Percentiles rank a stretch among this genome's conserved stretches.
Evolutionary conservation across 2,888 invertebrate genomes (phyloP).

Genomic region (Steromphala cineraria): DNA sequence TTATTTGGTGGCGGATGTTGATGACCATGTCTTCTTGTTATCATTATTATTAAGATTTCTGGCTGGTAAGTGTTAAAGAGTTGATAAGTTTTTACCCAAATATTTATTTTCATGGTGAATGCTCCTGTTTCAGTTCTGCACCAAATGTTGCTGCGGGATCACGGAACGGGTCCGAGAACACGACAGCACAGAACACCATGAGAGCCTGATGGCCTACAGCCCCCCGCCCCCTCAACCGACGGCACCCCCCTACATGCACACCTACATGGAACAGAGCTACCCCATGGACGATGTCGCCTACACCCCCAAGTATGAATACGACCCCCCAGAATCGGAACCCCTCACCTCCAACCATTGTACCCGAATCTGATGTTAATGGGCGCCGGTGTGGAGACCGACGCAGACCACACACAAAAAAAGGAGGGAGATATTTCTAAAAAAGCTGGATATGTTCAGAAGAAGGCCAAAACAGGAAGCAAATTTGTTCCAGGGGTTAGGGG

Average conservation of each 20-base stretch:
- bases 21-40: too few relatives aligned
- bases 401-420: neutral
- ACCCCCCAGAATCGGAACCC: conserved; percentile 41
- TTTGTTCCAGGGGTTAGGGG: neutral
- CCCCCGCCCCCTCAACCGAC: conserved; percentile 57
- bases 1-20: too few relatives aligned
- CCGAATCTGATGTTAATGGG: conserved; percentile 28
- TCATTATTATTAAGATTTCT: too few relatives aligned
- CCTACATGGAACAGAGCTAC: conserved; percentile 51
- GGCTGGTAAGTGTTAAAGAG: too few relatives aligned
- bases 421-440: too few relatives aligned
- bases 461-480: too few relatives aligned
- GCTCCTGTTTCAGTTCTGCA: conserved; percentile 30
- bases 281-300: conserved; percentile 54
- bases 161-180: conserved; percentile 46
- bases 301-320: conserved; percentile 41
- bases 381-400: neutral
- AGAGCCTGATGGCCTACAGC: conserved; percentile 32
- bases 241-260: conserved; percentile 62
- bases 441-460: too few relatives aligned
- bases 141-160: conserved; percentile 42
- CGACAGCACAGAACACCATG: conserved; percentile 34
- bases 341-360: conserved; percentile 39
- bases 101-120: too few relatives aligned
- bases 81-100: too few relatives aligned